Evolutionary conservation across 2,113 vertebrate genomes (phyloP).

Genomic region (Leptodactylus fuscus): DNA sequence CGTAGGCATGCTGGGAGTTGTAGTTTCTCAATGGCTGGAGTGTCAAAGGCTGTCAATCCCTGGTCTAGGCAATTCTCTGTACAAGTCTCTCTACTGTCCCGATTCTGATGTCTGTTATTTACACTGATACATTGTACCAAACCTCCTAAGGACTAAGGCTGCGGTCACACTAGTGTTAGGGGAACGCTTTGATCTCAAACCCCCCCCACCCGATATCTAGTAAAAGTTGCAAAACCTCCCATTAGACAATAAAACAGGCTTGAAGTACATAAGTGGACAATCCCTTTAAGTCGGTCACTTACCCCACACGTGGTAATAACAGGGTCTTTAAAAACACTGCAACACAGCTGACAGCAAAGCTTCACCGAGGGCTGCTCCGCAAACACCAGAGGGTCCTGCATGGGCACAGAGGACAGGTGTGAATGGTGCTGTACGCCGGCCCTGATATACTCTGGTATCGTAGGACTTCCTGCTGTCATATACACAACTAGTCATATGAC

Average conservation of each 20-base stretch:
- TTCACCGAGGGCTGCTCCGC: conserved; percentile 96
- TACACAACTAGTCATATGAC: not conserved
- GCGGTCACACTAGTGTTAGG: too few species aligned
- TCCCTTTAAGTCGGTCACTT: conserved; percentile 64
- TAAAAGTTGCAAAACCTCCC: too few species aligned
- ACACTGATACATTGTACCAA: not conserved
- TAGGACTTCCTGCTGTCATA: not conserved
- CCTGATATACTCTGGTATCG: not conserved
- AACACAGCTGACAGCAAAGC: conserved; percentile 96
- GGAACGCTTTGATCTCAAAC: too few species aligned
- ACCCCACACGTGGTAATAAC: conserved; percentile 99
- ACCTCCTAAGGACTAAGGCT: too few species aligned
- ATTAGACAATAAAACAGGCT: too few species aligned
- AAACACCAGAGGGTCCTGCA: conserved; percentile 93
- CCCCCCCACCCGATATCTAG: too few species aligned
- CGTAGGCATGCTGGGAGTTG: too few species aligned
- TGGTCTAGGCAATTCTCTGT: too few species aligned
- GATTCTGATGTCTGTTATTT: too few species aligned
- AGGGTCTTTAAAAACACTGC: conserved; percentile 94
- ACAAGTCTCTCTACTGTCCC: too few species aligned
- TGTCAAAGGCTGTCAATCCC: too few species aligned
- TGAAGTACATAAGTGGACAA: not conserved
- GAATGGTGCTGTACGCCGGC: not conserved
- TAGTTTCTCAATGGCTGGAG: too few species aligned
- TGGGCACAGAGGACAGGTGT: not conserved